A percentile compares a stretch with the other conserved stretches of the same genome.
phyloP scores from a whole-genome alignment of 2,888 invertebrate species.

The Siphlonurus alternatus region DNA sequence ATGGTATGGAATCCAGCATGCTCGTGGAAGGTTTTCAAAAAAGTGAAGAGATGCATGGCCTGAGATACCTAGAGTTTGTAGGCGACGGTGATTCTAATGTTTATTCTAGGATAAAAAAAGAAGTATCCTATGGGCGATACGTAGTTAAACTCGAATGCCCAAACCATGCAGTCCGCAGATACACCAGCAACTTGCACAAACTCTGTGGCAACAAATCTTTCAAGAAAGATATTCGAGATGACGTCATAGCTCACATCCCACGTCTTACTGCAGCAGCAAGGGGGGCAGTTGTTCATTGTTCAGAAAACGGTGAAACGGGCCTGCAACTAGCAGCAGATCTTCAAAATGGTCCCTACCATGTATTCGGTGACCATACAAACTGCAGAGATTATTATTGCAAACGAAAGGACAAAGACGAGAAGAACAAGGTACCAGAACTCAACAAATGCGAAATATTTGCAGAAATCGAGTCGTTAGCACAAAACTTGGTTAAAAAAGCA shows the following conservation, averaged over 20 bases:
- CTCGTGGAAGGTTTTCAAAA: slow-evolving; percentile 13
- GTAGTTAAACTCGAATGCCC: no score
- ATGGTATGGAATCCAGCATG: slow-evolving; percentile 13
- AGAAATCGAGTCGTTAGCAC: neutral
- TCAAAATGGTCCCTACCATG: neutral
- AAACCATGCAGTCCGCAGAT: no score
- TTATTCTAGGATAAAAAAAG: no score
- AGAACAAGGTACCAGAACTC: neutral
- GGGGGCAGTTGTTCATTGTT: no score
- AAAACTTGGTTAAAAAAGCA: neutral
- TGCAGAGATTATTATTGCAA: neutral
- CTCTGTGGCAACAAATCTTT: no score
- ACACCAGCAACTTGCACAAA: no score
- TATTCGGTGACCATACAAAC: neutral
- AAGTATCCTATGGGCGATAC: no score
- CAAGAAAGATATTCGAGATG: no score
- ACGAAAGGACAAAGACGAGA: neutral
- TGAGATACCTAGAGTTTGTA: slow-evolving; percentile 11
- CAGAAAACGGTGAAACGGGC: no score
- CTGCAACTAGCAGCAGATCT: no score
- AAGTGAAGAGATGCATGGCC: slow-evolving; percentile 12
- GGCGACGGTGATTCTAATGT: slow-evolving; percentile 15
- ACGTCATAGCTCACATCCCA: no score
- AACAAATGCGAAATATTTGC: neutral
- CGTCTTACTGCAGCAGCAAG: no score